Evolutionary conservation across 2,888 invertebrate species (phyloP).

Genomic region (Callyntrura guangdongensis): DNA sequence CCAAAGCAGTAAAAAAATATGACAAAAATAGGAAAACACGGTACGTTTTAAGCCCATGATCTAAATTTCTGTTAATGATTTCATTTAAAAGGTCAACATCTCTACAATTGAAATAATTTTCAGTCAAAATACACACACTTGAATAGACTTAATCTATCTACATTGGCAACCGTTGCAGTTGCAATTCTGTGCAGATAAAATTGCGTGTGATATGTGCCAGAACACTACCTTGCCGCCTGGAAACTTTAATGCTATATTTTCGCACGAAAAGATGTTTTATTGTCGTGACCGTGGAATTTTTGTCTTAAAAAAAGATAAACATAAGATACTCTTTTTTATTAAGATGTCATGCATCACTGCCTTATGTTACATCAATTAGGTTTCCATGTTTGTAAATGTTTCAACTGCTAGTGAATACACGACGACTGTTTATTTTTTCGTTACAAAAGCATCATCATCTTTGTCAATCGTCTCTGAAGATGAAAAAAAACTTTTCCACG

Average conservation of each 20-base stretch:
- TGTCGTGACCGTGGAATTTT: slow-evolving; percentile 50
- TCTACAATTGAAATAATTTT: slow-evolving; percentile 12
- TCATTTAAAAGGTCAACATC: slow-evolving; percentile 38
- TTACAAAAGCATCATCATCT: no score
- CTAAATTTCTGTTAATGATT: slow-evolving; percentile 19
- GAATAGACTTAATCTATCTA: no score
- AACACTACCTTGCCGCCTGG: slow-evolving; percentile 58
- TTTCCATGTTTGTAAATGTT: no score
- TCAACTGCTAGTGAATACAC: no score
- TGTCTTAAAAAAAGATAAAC: neutral
- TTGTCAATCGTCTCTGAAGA: no score
- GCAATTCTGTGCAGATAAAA: neutral
- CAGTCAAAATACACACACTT: no score
- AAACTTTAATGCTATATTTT: slow-evolving; percentile 63
- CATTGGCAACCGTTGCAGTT: neutral
- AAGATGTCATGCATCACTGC: no score
- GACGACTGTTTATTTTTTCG: no score
- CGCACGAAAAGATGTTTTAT: slow-evolving; percentile 55
- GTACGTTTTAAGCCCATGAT: slow-evolving; percentile 27
- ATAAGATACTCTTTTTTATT: no score
- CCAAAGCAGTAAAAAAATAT: neutral
- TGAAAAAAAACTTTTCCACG: no score
- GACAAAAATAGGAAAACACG: neutral
- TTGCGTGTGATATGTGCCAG: slow-evolving; percentile 51
- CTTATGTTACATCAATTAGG: no score